Evolutionary conservation across 2,888 invertebrate genomes (phyloP).

Genomic region (Drosophila peninsularis): DNA sequence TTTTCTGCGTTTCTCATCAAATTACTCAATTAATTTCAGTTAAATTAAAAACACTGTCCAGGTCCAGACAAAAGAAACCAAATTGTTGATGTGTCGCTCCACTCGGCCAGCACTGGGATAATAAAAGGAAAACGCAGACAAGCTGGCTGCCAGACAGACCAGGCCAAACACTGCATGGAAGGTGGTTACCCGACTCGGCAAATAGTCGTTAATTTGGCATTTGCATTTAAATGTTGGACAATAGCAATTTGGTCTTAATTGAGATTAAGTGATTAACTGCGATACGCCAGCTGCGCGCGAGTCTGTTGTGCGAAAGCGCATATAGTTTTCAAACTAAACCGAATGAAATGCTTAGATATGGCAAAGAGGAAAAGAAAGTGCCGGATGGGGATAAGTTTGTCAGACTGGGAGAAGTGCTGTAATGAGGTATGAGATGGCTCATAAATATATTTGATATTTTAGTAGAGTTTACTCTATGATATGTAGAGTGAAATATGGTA

Average conservation of each 20-base stretch:
- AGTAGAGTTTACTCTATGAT: too few relatives aligned
- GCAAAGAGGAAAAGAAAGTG: neutral
- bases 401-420: neutral
- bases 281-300: conserved; percentile 3
- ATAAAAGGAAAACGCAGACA: conserved; percentile 3
- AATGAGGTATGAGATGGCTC: neutral
- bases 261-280: conserved; percentile 26
- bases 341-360: neutral
- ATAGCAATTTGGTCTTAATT: conserved; percentile 49
- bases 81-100: conserved; percentile 30
- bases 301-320: neutral
- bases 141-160: neutral
- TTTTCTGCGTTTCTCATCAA: conserved; percentile 62
- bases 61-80: conserved; percentile 29
- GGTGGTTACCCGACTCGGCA: conserved; percentile 34
- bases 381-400: too few relatives aligned
- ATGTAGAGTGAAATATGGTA: too few relatives aligned
- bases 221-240: conserved; percentile 54
- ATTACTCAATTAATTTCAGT: conserved; percentile 77
- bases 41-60: conserved; percentile 55
- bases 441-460: neutral
- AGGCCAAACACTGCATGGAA: conserved; percentile 1
- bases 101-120: conserved; percentile 6
- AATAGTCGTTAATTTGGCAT: conserved; percentile 61
- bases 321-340: neutral